A percentile compares a stretch with the other conserved stretches of the same genome.
Evolutionary conservation across 1,140 invertebrate species (phyloP).

Genomic region (Tigriopus japonicus): DNA sequence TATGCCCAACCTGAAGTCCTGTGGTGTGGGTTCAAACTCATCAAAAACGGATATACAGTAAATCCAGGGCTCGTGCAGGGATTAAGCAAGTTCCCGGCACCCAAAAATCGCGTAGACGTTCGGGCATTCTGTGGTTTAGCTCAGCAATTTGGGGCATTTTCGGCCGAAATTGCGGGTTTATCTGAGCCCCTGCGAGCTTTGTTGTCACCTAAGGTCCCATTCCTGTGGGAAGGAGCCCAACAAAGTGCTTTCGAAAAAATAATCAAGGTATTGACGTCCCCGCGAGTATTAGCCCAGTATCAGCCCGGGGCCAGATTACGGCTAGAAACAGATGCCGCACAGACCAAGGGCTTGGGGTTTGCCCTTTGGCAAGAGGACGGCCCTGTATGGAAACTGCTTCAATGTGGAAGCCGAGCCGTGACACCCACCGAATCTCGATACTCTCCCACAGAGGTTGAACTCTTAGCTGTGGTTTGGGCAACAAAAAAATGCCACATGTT

Average conservation of each 20-base stretch:
- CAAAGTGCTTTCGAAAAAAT: constrained; percentile 15
- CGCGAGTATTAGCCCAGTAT: constrained; percentile 10
- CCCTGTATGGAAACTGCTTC: constrained; percentile 17
- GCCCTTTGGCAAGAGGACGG: constrained; percentile 10
- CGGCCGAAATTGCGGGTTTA: constrained; percentile 7
- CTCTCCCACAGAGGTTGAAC: neutral
- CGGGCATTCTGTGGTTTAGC: no score
- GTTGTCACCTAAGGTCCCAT: constrained; percentile 13
- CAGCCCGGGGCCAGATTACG: constrained; percentile 4
- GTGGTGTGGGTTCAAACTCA: no score
- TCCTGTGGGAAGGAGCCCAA: constrained; percentile 15
- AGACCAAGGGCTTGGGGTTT: constrained; percentile 16
- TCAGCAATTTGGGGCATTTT: neutral
- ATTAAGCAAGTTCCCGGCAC: no score
- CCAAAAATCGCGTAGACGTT: no score
- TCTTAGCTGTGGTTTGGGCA: neutral
- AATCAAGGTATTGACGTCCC: constrained; percentile 8
- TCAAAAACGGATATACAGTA: no score
- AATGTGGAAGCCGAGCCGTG: constrained; percentile 6
- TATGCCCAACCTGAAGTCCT: no score
- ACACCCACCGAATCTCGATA: no score
- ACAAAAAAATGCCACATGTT: neutral
- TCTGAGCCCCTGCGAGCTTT: constrained; percentile 15
- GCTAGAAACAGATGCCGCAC: constrained; percentile 16
- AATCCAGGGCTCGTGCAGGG: no score